Percentiles rank a stretch among this genome's conserved stretches.
phyloP scores from a whole-genome alignment of 2,797 vertebrate species.

The Megaceryle alcyon region DNA sequence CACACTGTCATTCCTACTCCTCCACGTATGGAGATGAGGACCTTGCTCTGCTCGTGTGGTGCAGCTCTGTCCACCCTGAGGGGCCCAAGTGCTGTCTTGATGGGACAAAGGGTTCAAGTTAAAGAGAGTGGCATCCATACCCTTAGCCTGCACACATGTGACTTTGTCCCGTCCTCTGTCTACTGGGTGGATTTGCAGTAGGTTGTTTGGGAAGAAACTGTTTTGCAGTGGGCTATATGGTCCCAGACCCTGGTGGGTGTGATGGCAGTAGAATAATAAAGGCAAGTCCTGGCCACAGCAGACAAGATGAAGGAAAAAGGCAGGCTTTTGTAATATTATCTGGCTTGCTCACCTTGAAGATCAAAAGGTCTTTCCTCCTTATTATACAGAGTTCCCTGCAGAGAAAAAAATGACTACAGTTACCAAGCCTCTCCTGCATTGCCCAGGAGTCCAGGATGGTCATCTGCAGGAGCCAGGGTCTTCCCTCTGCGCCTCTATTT shows the following conservation, averaged over 20 bases:
- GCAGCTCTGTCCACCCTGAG: not conserved
- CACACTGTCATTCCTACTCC: not conserved
- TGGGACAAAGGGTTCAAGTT: not conserved
- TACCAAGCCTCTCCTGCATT: not conserved
- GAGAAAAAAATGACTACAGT: not conserved
- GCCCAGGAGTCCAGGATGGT: not conserved
- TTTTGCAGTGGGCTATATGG: not conserved
- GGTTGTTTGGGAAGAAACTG: not conserved
- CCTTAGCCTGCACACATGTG: not conserved
- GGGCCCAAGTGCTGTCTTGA: rapidly evolving
- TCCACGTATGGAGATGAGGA: rapidly evolving
- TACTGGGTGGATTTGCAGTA: not conserved
- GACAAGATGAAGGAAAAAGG: not conserved
- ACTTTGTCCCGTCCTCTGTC: not conserved
- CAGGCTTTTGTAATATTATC: not conserved
- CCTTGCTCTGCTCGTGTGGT: rapidly evolving
- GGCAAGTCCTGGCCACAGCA: not conserved
- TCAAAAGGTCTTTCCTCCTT: not conserved
- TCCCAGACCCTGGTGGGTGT: not conserved
- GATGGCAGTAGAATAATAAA: not conserved
- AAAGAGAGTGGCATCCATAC: not conserved
- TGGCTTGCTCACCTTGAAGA: not conserved
- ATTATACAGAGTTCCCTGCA: not conserved
- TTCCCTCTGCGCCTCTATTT: not conserved
- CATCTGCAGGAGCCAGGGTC: not conserved